phyloP scores from a whole-genome alignment of 2,888 invertebrate species.

The Drosophila birchii region DNA sequence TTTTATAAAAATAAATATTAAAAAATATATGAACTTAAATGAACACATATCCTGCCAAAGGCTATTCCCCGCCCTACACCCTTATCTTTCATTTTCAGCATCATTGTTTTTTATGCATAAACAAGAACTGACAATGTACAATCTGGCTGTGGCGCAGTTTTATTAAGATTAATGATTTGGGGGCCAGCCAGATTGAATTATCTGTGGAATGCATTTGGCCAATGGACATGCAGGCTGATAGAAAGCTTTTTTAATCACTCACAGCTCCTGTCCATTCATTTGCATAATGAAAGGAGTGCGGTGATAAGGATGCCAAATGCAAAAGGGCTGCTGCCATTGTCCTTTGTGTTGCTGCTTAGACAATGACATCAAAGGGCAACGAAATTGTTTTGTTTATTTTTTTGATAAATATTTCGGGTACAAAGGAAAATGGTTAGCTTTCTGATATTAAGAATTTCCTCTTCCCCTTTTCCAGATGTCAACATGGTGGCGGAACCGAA shows the following conservation, averaged over 20 bases:
- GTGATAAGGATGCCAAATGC: constrained; percentile 15
- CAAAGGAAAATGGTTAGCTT: constrained; percentile 41
- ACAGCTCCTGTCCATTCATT: constrained; percentile 54
- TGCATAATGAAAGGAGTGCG: constrained; percentile 63
- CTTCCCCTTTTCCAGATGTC: constrained; percentile 86
- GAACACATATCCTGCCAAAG: constrained; percentile 4
- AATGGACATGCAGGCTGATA: constrained; percentile 25
- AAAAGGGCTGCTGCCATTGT: constrained; percentile 28
- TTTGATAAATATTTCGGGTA: constrained; percentile 12
- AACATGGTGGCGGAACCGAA: constrained; percentile 90
- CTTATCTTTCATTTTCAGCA: neutral
- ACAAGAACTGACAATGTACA: constrained; percentile 48
- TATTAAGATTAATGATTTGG: constrained; percentile 82
- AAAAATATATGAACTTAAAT: neutral
- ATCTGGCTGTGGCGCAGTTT: constrained; percentile 56
- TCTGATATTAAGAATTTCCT: constrained; percentile 15
- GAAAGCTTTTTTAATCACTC: constrained; percentile 62
- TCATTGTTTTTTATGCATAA: constrained; percentile 31
- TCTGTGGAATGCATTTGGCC: constrained; percentile 47
- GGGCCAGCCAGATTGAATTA: constrained; percentile 60
- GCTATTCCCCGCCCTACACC: neutral
- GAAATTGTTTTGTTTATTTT: constrained; percentile 16
- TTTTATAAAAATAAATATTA: too few species aligned
- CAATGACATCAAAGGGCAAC: constrained; percentile 55
- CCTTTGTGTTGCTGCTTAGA: constrained; percentile 39